Evolutionary conservation across 2,113 vertebrate species (phyloP), one percentile per base, ranked within the genome.

Genomic region (Puffinus mauretanicus): DNA sequence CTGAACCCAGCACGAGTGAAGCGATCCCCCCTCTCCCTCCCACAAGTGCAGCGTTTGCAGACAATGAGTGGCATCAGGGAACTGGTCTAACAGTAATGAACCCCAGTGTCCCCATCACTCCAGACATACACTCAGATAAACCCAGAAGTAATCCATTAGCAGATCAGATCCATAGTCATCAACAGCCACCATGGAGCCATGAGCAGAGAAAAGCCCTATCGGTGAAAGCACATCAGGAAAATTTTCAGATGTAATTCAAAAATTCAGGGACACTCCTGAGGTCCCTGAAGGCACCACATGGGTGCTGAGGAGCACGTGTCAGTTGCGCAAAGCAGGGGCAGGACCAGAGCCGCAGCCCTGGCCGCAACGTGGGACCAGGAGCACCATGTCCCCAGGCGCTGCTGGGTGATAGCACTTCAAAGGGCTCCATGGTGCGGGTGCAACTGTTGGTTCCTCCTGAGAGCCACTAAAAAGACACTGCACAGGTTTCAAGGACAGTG

Each of bases 1-100:
- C 42, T 6, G 27, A 78, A 27, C 64, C 29, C 13, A 0, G n/a
- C 0, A 1, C 3, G 0, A 44, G 44, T 0, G 5, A 27, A 52
- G 91, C 3, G 0, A 29, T 38, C 13, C 21, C 82, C 32, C 18
- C 16, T 7, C 47, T 51, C 36, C 49, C 62, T 62, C 78, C 72
- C 40, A n/a, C 6, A 0, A 16, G 30, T 2, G 6, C 57, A 36
- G 73, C 20, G 0, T 14, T 13, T 29, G 14, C 32, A 25, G 70
- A 32, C 0, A 2, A 52, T 7, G 36, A 57, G 40, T 13, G 36
- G 81, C 40, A 67, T 14, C 42, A 27, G 70, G 75, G 54, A 86
- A 46, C 10, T 9, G 60, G 30, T 19, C 70, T 58, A 72, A 12
- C 29, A 38, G 58, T 5, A 78, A 30, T 1, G 2, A 51, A 16